phyloP scores from a whole-genome alignment of 2,888 invertebrate species.

The Dryocosmus kuriphilus region DNA sequence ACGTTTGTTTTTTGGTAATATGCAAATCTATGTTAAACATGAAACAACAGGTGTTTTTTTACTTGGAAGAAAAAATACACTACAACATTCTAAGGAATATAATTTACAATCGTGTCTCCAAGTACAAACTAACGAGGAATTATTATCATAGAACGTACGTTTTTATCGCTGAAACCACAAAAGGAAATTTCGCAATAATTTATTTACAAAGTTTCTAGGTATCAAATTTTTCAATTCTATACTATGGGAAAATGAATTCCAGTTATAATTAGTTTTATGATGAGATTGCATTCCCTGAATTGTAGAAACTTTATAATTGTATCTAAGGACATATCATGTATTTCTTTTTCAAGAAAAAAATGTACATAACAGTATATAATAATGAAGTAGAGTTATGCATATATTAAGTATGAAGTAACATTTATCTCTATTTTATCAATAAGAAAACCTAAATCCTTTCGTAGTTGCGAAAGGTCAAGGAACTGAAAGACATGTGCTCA shows the following conservation, averaged over 20 bases:
- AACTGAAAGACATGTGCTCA: constrained; percentile 27
- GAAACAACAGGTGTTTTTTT: too few species aligned
- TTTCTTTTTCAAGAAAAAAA: background rate
- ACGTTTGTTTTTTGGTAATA: too few species aligned
- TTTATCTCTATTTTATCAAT: background rate
- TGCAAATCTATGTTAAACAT: too few species aligned
- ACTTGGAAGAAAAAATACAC: too few species aligned
- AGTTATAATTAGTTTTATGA: background rate
- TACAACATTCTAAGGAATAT: too few species aligned
- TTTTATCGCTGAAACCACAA: background rate
- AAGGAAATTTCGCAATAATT: background rate
- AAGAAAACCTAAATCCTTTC: constrained; percentile 1
- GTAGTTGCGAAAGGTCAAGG: constrained; percentile 30
- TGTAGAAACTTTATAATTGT: background rate
- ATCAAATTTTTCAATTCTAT: background rate
- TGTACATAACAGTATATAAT: too few species aligned
- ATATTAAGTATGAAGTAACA: background rate
- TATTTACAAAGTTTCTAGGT: background rate
- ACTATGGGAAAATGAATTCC: background rate
- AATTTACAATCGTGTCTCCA: too few species aligned
- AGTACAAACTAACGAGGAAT: too few species aligned
- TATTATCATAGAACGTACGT: background rate
- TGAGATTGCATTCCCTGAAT: background rate
- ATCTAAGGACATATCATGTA: background rate
- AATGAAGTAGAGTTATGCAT: background rate